phyloP scores from a whole-genome alignment of 1,140 invertebrate genomes.

The Psilanteris sp. region DNA sequence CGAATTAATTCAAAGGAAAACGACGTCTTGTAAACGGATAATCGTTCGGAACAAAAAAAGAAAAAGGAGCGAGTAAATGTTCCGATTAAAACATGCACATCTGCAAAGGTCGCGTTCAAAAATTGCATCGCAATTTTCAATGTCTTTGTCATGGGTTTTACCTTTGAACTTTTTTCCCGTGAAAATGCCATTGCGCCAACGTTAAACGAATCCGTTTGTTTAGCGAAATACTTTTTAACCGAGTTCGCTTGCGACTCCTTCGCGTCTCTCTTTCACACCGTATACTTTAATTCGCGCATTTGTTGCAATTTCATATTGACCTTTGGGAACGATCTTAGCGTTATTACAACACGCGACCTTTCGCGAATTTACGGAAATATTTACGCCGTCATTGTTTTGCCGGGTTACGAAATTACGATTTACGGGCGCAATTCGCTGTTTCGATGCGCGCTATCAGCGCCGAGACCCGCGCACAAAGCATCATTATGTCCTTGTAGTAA shows the following conservation, averaged over 20 bases:
- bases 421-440: conserved; percentile 20
- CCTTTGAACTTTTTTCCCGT: conserved; percentile 30
- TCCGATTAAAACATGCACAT: conserved; percentile 10
- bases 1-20: too few species aligned
- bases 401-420: conserved; percentile 25
- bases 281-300: conserved; percentile 13
- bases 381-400: conserved; percentile 33
- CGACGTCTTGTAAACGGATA: too few species aligned
- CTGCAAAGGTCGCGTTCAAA: neutral
- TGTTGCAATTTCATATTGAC: conserved; percentile 22
- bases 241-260: neutral
- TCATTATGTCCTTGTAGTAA: conserved; percentile 3
- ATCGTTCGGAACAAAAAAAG: too few species aligned
- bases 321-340: conserved; percentile 33
- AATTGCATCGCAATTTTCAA: conserved; percentile 6
- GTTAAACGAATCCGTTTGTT: neutral
- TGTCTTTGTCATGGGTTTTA: conserved; percentile 33
- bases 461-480: neutral
- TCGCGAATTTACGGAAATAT: conserved; percentile 55
- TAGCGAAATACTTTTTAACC: conserved; percentile 39
- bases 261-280: neutral
- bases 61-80: too few species aligned
- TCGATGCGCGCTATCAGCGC: conserved; percentile 3
- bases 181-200: conserved; percentile 32
- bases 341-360: conserved; percentile 49